phyloP scores from a whole-genome alignment of 2,888 invertebrate species.

The Pammene fasciana region DNA sequence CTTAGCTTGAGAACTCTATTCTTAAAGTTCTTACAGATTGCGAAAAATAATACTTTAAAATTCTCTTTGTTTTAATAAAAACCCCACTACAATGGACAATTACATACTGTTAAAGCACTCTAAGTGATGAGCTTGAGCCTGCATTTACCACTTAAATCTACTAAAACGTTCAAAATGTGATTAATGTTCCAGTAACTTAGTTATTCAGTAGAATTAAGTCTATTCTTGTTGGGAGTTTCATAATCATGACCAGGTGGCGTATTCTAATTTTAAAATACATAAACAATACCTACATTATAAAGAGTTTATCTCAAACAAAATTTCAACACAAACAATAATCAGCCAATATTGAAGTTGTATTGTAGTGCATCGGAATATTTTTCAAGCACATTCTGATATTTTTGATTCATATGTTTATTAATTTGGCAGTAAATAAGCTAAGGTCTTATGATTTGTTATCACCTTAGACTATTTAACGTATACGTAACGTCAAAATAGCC shows the following conservation, averaged over 20 bases:
- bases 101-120: constrained; percentile 22
- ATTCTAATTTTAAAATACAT: no score
- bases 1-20: neutral
- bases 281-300: no score
- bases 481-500: no score
- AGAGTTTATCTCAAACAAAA: no score
- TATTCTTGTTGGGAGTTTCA: constrained; percentile 8
- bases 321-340: no score
- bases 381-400: no score
- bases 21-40: neutral
- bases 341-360: no score
- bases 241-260: neutral
- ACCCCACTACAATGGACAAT: neutral
- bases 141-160: constrained; percentile 21
- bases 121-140: constrained; percentile 26
- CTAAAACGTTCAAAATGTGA: constrained; percentile 26
- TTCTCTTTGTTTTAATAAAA: neutral
- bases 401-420: neutral
- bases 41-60: neutral
- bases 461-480: no score
- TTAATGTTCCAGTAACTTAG: constrained; percentile 28
- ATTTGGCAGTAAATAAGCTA: no score
- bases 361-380: no score
- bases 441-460: no score
- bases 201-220: constrained; percentile 17